Percentiles rank a stretch among this genome's conserved stretches.
Conservation (phyloP, 1,140 invertebrate genomes). For the Drosophila erecta region DNA sequence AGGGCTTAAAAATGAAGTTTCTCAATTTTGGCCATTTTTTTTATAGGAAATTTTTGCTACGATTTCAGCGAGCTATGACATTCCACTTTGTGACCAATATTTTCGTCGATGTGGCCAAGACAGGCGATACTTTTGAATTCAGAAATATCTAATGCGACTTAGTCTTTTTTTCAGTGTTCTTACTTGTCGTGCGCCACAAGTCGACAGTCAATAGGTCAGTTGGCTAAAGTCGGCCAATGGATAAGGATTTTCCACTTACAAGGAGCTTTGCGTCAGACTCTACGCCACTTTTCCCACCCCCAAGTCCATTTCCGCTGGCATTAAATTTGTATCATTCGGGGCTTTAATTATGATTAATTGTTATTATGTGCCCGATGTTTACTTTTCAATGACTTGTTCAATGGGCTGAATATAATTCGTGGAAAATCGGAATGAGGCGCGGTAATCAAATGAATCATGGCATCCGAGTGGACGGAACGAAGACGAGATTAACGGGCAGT, state of each 20-base stretch:
- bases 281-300: not conserved
- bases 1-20: too few species aligned
- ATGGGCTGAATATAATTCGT: conserved; percentile 54
- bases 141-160: too few species aligned
- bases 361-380: conserved; percentile 56
- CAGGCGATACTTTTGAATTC: too few species aligned
- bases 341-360: conserved; percentile 80
- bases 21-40: too few species aligned
- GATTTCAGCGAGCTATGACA: too few species aligned
- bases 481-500: conserved; percentile 25
- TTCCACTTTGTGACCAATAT: too few species aligned
- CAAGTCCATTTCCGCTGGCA: not conserved
- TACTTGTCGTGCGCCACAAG: not conserved
- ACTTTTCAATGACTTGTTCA: conserved; percentile 54
- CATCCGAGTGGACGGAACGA: not conserved
- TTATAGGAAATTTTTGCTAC: too few species aligned
- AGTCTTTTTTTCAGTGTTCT: not conserved
- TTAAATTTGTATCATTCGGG: conserved; percentile 38
- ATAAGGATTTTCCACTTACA: conserved; percentile 30
- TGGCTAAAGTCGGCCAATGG: conserved; percentile 4
- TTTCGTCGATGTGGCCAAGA: too few species aligned
- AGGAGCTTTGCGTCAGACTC: conserved; percentile 17
- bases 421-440: conserved; percentile 16
- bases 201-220: conserved; percentile 47
- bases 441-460: conserved; percentile 25